Percentiles rank a stretch among this genome's conserved stretches.
These are phyloP conservation scores for Pelobates cultripes DNA, from an alignment of 2,797 vertebrate genomes.

Conservation along the genomic window DNA sequence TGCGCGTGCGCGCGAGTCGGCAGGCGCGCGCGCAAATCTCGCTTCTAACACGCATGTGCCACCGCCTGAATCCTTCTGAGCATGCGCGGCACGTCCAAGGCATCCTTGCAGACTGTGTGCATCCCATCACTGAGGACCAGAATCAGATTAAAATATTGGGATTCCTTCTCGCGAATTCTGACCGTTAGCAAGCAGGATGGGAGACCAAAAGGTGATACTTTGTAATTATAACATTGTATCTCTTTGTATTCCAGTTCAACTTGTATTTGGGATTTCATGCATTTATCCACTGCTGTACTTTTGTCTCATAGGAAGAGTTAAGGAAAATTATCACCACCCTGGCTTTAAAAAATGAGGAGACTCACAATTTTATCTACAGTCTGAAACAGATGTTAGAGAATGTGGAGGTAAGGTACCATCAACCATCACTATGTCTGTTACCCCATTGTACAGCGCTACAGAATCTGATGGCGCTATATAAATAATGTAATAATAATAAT, in stretches of 20 bases:
- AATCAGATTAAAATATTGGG: background rate
- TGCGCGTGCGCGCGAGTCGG: no score
- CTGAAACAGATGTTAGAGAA: slow-evolving; percentile 90
- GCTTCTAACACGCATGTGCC: background rate
- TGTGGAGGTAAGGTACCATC: slow-evolving; percentile 76
- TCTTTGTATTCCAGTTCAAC: background rate
- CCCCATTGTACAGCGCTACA: background rate
- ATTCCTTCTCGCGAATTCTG: no score
- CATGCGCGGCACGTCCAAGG: background rate
- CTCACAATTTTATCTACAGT: slow-evolving; percentile 86
- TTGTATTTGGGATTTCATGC: background rate
- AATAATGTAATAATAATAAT: no score
- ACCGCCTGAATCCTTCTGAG: background rate
- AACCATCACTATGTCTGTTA: background rate
- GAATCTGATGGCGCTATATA: background rate
- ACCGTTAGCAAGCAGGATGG: background rate
- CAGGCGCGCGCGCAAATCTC: no score
- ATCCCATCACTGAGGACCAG: background rate
- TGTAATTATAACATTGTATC: background rate
- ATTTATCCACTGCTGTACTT: background rate
- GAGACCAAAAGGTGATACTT: background rate
- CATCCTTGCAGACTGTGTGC: background rate
- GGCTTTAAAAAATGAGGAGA: slow-evolving; percentile 92
- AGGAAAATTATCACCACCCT: slow-evolving; percentile 88
- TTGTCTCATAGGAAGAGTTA: slow-evolving; percentile 78